These are phyloP conservation scores for Pycnonotus jocosus DNA, from an alignment of 2,113 vertebrate species.

Conservation along the genomic window DNA sequence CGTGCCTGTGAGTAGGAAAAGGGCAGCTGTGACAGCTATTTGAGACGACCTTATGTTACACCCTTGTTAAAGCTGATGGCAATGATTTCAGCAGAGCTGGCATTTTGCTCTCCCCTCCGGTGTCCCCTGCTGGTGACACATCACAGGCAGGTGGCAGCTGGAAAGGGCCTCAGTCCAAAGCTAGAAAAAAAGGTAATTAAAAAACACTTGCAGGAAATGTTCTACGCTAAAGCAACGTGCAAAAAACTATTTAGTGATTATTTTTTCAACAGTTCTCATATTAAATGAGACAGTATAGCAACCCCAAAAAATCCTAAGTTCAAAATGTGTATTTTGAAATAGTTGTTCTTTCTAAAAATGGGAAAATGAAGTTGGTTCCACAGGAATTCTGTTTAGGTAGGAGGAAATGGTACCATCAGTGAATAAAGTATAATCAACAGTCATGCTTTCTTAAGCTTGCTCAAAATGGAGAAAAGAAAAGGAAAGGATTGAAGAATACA, in stretches of 20 bases:
- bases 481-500: neutral
- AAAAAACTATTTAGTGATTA: neutral
- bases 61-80: neutral
- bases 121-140: neutral
- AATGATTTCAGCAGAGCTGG: neutral
- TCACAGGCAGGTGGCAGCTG: neutral
- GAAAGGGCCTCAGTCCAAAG: neutral
- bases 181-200: neutral
- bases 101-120: neutral
- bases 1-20: neutral
- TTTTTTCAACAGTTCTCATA: neutral
- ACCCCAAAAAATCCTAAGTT: neutral
- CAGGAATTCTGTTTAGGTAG: slow-evolving; percentile 25
- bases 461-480: neutral
- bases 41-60: neutral
- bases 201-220: neutral
- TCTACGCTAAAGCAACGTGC: neutral
- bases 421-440: slow-evolving; percentile 21
- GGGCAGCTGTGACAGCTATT: neutral
- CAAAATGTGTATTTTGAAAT: neutral
- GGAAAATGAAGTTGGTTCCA: neutral
- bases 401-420: slow-evolving; percentile 1
- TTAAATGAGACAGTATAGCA: neutral
- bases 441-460: slow-evolving; percentile 25
- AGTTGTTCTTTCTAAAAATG: neutral